phyloP scores from a whole-genome alignment of 2,113 vertebrate species.

The Mustela lutreola region DNA sequence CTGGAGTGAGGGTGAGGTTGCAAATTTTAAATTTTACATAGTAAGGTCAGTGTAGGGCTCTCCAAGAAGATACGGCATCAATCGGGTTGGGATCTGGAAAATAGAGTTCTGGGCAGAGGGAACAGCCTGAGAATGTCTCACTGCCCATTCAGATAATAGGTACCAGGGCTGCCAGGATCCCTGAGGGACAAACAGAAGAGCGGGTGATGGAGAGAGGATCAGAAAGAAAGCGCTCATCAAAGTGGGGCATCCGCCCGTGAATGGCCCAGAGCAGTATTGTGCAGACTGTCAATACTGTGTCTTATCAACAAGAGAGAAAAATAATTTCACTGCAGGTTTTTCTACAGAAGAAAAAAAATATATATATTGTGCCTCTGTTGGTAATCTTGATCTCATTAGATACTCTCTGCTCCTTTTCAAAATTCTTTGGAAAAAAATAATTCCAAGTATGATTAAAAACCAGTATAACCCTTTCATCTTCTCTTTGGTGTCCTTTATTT shows the following conservation, averaged over 20 bases:
- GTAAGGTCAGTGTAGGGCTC: background rate
- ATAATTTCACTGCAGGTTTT: background rate
- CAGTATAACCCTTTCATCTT: background rate
- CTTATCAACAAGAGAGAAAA: background rate
- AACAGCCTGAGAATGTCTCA: background rate
- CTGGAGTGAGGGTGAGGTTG: background rate
- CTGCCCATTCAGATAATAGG: background rate
- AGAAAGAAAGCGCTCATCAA: background rate
- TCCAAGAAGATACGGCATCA: background rate
- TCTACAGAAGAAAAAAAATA: background rate
- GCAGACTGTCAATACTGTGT: background rate
- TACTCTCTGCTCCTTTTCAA: background rate
- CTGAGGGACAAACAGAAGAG: background rate
- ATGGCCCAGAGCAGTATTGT: too few species aligned
- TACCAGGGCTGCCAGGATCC: background rate
- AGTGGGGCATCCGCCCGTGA: background rate
- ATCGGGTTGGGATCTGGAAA: fast-evolving
- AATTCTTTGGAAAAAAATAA: background rate
- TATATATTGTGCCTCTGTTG: background rate
- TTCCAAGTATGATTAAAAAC: constrained; percentile 24
- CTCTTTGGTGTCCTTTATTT: background rate
- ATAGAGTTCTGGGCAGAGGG: background rate
- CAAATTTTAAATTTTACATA: background rate
- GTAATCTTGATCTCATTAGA: background rate
- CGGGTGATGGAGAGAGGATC: background rate